Evolutionary conservation across 2,888 invertebrate genomes (phyloP).

Genomic region (Eumerus sabulonum): DNA sequence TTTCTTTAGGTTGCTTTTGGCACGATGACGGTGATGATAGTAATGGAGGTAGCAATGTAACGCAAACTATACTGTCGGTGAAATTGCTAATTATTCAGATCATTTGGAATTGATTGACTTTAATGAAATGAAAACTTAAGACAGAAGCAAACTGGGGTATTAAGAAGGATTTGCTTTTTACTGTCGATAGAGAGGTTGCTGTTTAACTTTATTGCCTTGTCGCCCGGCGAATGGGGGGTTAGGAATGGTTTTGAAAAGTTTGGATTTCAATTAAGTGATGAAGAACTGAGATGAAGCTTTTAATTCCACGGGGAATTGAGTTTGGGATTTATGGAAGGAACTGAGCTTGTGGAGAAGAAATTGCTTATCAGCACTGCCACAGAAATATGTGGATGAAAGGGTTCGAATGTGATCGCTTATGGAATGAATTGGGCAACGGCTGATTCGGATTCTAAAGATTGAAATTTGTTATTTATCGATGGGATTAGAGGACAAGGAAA

Average conservation of each 20-base stretch:
- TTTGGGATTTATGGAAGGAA: too few relatives aligned
- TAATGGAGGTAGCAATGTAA: slow-evolving; percentile 22
- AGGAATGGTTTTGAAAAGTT: not conserved
- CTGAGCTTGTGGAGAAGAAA: too few relatives aligned
- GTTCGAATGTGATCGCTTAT: too few relatives aligned
- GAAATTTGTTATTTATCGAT: too few relatives aligned
- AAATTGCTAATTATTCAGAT: slow-evolving; percentile 63
- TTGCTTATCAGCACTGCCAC: too few relatives aligned
- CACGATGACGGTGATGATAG: slow-evolving; percentile 7
- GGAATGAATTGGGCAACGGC: too few relatives aligned
- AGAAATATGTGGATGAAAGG: too few relatives aligned
- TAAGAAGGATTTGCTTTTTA: slow-evolving; percentile 34
- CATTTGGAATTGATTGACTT: slow-evolving; percentile 64
- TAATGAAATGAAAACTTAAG: slow-evolving; percentile 55
- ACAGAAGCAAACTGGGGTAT: slow-evolving; percentile 25
- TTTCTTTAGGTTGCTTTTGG: slow-evolving; percentile 4
- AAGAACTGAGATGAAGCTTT: too few relatives aligned
- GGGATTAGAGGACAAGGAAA: too few relatives aligned
- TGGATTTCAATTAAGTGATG: too few relatives aligned
- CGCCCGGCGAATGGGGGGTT: not conserved
- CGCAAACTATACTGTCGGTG: slow-evolving; percentile 10
- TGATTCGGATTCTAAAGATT: too few relatives aligned
- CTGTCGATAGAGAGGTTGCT: slow-evolving; percentile 1
- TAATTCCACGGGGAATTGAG: too few relatives aligned
- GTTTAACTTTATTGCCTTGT: slow-evolving; percentile 12